These are phyloP conservation scores for Choristoneura fumiferana DNA, from an alignment of 1,140 invertebrate genomes.

Conservation along the genomic window DNA sequence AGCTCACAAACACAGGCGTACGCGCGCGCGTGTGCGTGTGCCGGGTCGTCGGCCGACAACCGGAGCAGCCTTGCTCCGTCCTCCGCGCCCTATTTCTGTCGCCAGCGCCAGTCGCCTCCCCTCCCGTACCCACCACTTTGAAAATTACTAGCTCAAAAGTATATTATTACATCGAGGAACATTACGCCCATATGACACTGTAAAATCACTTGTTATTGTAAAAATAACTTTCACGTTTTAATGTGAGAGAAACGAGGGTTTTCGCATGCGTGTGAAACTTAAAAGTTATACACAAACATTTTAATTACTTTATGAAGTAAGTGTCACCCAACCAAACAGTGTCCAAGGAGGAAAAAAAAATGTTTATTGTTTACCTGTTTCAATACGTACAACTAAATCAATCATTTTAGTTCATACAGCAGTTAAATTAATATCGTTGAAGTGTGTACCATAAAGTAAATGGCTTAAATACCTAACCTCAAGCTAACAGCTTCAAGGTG, in stretches of 20 bases:
- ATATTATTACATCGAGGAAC: slow-evolving; percentile 31
- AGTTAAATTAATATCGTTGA: too few species aligned
- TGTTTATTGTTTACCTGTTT: too few species aligned
- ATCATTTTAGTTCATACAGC: too few species aligned
- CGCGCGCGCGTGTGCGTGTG: slow-evolving; percentile 37
- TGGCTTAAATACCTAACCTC: too few species aligned
- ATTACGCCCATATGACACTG: too few species aligned
- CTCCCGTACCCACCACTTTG: slow-evolving; percentile 43
- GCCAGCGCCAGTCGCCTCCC: slow-evolving; percentile 51
- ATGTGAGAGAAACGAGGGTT: background rate
- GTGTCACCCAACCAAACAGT: too few species aligned
- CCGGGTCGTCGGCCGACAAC: slow-evolving; percentile 69
- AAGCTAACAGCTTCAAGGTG: too few species aligned
- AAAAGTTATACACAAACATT: background rate
- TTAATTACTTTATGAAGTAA: too few species aligned
- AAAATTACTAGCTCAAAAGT: slow-evolving; percentile 52
- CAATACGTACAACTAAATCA: too few species aligned
- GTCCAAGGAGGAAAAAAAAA: too few species aligned
- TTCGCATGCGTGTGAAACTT: background rate
- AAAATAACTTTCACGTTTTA: slow-evolving; percentile 2
- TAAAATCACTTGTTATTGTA: too few species aligned
- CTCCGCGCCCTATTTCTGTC: slow-evolving; percentile 76
- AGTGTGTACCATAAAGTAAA: too few species aligned
- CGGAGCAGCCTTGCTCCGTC: slow-evolving; percentile 76
- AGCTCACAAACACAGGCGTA: slow-evolving; percentile 47